phyloP scores from a whole-genome alignment of 2,113 vertebrate genomes.

The Mus musculus region DNA sequence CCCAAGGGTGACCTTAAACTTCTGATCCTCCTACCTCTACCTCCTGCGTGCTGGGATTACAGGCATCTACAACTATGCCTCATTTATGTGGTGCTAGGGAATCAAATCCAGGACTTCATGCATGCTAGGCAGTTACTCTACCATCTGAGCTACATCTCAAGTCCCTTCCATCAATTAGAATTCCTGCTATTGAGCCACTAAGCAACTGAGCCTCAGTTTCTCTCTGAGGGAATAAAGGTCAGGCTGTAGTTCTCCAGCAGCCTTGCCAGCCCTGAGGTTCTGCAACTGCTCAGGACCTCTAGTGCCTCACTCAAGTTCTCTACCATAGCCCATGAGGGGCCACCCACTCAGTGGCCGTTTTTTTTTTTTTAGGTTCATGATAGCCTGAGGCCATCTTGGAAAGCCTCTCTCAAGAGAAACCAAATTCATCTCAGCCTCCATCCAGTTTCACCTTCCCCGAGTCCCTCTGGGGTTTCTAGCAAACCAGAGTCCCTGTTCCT shows the following conservation, averaged over 20 bases:
- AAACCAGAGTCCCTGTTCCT: not conserved
- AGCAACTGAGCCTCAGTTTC: conserved; percentile 25
- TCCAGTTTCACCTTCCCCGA: not conserved
- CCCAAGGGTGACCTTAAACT: not conserved
- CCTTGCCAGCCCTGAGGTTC: not conserved
- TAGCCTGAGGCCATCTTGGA: conserved; percentile 41
- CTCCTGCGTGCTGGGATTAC: not conserved
- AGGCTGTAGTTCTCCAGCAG: not conserved
- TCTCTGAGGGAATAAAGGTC: not conserved
- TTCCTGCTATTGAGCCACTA: not conserved
- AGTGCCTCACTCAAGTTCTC: not conserved
- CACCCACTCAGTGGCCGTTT: not conserved
- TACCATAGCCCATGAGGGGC: not conserved
- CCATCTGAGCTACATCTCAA: not conserved
- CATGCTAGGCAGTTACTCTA: not conserved
- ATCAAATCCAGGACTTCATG: not conserved
- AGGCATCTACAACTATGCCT: not conserved
- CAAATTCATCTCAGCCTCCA: conserved; percentile 16
- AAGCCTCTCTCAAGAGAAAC: conserved; percentile 31
- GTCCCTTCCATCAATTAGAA: not conserved
- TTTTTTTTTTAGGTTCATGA: not conserved
- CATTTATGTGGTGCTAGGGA: not conserved
- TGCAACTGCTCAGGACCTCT: not conserved
- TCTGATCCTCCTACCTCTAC: not conserved
- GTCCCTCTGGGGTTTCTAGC: not conserved